Conservation (phyloP, 2,797 vertebrate species). For the Trachops cirrhosus region DNA sequence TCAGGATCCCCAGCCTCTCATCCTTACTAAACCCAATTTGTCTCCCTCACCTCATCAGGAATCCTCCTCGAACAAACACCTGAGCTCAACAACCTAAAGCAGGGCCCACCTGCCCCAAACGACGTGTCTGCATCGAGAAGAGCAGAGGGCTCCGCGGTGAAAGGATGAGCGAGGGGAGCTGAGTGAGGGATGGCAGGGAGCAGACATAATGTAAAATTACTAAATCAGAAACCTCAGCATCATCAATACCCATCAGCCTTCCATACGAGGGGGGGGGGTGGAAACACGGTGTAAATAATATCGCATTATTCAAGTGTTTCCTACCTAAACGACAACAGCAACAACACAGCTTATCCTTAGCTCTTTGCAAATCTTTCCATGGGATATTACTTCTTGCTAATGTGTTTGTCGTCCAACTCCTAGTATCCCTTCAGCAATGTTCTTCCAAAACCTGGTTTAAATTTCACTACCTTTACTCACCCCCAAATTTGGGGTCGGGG, state of each 20-base stretch:
- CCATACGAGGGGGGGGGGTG: not conserved
- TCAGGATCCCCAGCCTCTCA: not conserved
- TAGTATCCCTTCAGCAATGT: not conserved
- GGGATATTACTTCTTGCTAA: not conserved
- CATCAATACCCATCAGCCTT: not conserved
- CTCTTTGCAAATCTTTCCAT: not conserved
- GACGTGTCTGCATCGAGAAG: not conserved
- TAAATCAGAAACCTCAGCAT: not conserved
- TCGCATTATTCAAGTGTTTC: not conserved
- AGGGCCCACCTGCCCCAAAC: not conserved
- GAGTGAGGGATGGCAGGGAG: not conserved
- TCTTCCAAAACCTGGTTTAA: not conserved
- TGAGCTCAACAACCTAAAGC: not conserved
- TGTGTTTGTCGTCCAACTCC: not conserved
- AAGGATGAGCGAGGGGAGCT: not conserved
- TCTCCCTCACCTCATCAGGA: not conserved
- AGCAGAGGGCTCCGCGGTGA: not conserved
- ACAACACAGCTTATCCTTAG: not conserved
- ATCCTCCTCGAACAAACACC: not conserved
- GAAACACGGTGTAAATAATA: not conserved
- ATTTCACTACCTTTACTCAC: not conserved
- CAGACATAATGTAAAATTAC: not conserved
- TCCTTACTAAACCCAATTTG: too few species aligned
- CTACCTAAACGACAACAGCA: not conserved
- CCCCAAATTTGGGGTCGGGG: fast-evolving